A percentile compares a stretch with the other conserved stretches of the same genome.
These are phyloP conservation scores for Allophyes oxyacanthae DNA, from an alignment of 2,888 invertebrate genomes.

Conservation along the genomic window DNA sequence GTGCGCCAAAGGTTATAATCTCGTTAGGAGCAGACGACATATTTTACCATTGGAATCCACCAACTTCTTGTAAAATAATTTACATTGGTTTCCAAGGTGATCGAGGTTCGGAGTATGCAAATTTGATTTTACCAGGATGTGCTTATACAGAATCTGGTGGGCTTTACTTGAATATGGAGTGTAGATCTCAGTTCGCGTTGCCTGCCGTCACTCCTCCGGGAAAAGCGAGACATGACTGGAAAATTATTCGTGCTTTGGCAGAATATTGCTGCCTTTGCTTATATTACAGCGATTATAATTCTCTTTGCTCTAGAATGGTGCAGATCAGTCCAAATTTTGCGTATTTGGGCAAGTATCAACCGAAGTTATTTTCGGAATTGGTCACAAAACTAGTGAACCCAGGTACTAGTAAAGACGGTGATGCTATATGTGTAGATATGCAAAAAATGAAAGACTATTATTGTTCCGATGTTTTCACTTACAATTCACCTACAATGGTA, in stretches of 20 bases:
- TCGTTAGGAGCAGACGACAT: conserved; percentile 98
- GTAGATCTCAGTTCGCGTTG: conserved; percentile 96
- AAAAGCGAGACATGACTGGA: conserved; percentile 98
- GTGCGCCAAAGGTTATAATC: conserved; percentile 93
- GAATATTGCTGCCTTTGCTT: conserved; percentile 72
- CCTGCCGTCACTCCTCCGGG: conserved; percentile 97
- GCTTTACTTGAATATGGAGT: conserved; percentile 98
- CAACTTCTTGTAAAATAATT: conserved; percentile 94
- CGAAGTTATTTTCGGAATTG: conserved; percentile 66
- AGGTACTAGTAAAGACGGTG: background rate
- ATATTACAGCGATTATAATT: conserved; percentile 68
- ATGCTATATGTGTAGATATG: conserved; percentile 69
- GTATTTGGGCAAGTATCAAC: conserved; percentile 67
- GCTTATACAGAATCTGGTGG: conserved; percentile 99
- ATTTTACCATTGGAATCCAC: conserved; percentile 92
- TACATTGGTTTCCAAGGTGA: conserved; percentile 99
- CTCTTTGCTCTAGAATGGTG: conserved; percentile 68
- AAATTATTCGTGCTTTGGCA: conserved; percentile 92
- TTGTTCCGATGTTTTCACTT: conserved; percentile 78
- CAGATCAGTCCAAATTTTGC: conserved; percentile 80
- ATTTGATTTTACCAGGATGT: conserved; percentile 97
- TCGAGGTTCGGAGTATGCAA: conserved; percentile 95
- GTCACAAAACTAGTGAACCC: conserved; percentile 51
- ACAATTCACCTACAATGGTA: conserved; percentile 80
- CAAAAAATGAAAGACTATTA: conserved; percentile 75